Evolutionary conservation across 2,113 vertebrate genomes (phyloP), one percentile per base, ranked within the genome.

Genomic region (Pterocles gutturalis): DNA sequence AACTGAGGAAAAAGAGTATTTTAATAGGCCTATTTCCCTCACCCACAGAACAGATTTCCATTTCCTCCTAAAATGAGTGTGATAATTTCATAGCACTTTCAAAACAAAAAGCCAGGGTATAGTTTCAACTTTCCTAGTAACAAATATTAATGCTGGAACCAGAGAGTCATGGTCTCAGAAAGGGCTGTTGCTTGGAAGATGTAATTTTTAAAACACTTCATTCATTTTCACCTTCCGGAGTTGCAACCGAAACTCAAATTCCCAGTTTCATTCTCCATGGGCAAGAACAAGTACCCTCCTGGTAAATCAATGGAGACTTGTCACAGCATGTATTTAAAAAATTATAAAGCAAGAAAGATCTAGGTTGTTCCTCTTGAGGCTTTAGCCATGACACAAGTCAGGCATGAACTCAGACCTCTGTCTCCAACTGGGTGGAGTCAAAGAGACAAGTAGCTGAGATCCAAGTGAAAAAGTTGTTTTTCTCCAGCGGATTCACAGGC

Each of bases 101-200:
- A 57, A 83, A 89, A 89, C 17, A 70, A 90, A 80, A 92, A 57
- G 36, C n/a, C 38, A 58, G 26, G 25, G 17, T 25, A 24, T 12
- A 48, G 34, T 71, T 96, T 96, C 85, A 24, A 46, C 21, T 71
- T 70, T 77, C 45, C 48, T 20, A 53, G 61, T 60, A 82, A 79
- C 29, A 72, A 76, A 64, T 64, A 69, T 15, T 48, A 48, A 55
- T 13, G 58, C n/a, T 78, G 28, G 34, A 55, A 87, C 10, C 18
- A 16, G 53, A 41, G 21, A 77, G 14, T 25, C 45, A 31, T 5
- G 17, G 43, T 55, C 22, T 91, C 20, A 67, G 77, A 75, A 73
- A 78, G 18, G 36, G 24, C 17, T 87, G 31, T 26, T 51, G 16
- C 31, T 90, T 72, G 19, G 18, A 70, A 77, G 17, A n/a, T 51